Evolutionary conservation across 2,888 invertebrate species (phyloP).

Genomic region (Ophioninae sp.): DNA sequence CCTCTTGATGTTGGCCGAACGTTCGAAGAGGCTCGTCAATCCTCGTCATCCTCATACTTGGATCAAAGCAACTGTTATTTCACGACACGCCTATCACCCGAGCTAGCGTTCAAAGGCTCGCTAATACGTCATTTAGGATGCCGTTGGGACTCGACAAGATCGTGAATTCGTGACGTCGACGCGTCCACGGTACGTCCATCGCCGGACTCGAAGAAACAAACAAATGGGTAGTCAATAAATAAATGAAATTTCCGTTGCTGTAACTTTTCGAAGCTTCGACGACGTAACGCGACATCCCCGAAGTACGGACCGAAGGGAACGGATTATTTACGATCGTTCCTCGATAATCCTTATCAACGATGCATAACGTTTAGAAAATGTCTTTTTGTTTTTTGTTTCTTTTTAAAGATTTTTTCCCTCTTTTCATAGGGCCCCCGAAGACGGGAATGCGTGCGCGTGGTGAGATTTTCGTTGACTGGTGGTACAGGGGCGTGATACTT

Average conservation of each 20-base stretch:
- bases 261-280: constrained; percentile 45
- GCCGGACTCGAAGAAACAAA: background rate
- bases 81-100: constrained; percentile 26
- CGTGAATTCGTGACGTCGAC: constrained; percentile 57
- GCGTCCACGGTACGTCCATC: constrained; percentile 8
- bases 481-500: constrained; percentile 62
- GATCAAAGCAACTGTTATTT: constrained; percentile 36
- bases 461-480: constrained; percentile 57
- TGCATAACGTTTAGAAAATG: constrained; percentile 43
- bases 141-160: constrained; percentile 60
- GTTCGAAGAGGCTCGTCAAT: constrained; percentile 47
- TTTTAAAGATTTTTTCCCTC: too few species aligned
- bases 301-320: constrained; percentile 32
- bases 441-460: constrained; percentile 1
- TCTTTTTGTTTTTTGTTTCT: background rate
- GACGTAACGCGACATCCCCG: constrained; percentile 42
- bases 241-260: constrained; percentile 29
- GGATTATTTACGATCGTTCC: constrained; percentile 58
- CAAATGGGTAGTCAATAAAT: background rate
- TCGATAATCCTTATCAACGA: constrained; percentile 55
- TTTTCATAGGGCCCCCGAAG: background rate
- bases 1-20: too few species aligned
- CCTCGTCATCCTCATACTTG: background rate
- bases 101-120: constrained; percentile 36
- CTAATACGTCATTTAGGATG: constrained; percentile 62